Conservation (phyloP, 2,113 vertebrate genomes). For the Delphinus delphis region DNA sequence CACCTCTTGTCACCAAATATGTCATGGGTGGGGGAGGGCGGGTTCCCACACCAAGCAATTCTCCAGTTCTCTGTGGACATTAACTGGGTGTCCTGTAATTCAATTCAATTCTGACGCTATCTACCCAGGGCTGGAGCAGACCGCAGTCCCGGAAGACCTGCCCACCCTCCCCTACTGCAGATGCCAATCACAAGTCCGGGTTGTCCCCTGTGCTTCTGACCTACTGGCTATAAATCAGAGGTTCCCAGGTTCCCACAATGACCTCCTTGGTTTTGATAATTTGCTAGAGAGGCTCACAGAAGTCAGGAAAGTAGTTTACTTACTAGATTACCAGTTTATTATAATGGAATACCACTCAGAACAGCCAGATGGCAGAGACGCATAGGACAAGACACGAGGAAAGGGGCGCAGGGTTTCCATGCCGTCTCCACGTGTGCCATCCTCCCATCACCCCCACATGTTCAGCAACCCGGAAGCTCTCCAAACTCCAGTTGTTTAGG, state of each 20-base stretch:
- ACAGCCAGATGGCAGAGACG: background rate
- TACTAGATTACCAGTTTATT: background rate
- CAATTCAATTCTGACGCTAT: background rate
- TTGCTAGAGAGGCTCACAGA: background rate
- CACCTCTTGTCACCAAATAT: background rate
- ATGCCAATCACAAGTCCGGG: background rate
- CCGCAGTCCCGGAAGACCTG: background rate
- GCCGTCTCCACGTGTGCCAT: too few relatives aligned
- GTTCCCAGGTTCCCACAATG: background rate
- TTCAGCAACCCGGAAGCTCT: background rate
- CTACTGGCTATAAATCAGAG: background rate
- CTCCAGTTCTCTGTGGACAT: background rate
- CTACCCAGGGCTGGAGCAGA: background rate
- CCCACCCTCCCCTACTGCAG: background rate
- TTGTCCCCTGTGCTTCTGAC: background rate
- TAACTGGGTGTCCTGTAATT: background rate
- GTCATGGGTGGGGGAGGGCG: fast-evolving
- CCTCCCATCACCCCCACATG: background rate
- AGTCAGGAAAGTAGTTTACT: background rate
- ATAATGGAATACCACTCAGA: background rate
- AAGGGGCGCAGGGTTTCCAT: background rate
- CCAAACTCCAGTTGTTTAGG: background rate
- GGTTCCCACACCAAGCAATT: background rate
- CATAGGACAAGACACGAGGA: background rate
- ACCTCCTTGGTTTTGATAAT: background rate